Evolutionary conservation across 1,140 invertebrate species (phyloP).

Genomic region (Rhagoletis zephyria): DNA sequence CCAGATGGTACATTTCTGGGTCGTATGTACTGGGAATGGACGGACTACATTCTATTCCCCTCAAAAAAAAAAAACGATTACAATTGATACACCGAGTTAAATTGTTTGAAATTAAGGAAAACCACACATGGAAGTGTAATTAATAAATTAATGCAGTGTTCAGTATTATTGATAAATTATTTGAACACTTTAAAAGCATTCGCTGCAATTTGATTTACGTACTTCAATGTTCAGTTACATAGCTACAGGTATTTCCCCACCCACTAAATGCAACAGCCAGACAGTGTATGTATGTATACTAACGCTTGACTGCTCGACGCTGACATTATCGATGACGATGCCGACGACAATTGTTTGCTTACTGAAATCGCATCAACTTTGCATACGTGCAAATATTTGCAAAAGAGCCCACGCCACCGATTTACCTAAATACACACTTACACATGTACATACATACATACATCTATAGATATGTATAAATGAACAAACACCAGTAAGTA

Average conservation of each 20-base stretch:
- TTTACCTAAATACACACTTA: neutral
- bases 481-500: neutral
- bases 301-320: conserved; percentile 14
- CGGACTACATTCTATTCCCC: no score
- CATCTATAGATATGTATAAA: neutral
- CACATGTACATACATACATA: neutral
- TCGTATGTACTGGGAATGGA: no score
- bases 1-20: no score
- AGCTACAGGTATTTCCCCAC: neutral
- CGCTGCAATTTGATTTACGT: neutral
- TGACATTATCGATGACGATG: conserved; percentile 48
- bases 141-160: neutral
- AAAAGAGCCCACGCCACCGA: conserved; percentile 3
- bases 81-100: no score
- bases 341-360: conserved; percentile 21
- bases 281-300: neutral
- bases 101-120: no score
- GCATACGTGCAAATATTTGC: conserved; percentile 47
- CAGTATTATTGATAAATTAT: neutral
- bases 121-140: neutral
- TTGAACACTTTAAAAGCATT: neutral
- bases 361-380: conserved; percentile 41
- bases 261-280: conserved; percentile 26
- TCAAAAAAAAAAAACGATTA: no score
- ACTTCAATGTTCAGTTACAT: neutral